Evolutionary conservation across 1,140 invertebrate species (phyloP), one percentile per base, ranked within the genome.

Genomic region (Philaenus spumarius): DNA sequence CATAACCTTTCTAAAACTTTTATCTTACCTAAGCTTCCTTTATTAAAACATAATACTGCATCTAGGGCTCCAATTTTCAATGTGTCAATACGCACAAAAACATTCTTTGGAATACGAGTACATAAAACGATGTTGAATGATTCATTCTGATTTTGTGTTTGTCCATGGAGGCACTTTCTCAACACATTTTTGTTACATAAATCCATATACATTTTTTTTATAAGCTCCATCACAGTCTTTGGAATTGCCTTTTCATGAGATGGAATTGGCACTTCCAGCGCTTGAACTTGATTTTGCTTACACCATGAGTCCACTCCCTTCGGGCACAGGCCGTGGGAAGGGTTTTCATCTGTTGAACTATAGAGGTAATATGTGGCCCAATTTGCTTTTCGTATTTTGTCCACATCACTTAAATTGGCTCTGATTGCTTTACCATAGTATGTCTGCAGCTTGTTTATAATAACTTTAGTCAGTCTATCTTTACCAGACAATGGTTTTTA

Each of bases 321-420:
- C 47, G 67, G 62, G 53, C 68, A 68, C 46, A 63, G 56, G 23
- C 48, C 37, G 57, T 69, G 68, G 23, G 58, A 40, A 7, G 66
- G 68, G 34, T 70, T 63, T 26, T 64, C 55, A 42, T 70, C 65
- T 39, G 67, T 68, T 24, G 68, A 72, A 43, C 58, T 57, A 17
- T 64, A 61, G 54, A 71, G 69, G 59, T 64, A 64, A 58, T 50
- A 69, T 15, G 66, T 68, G n/a, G n/a, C n/a, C n/a, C n/a, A n/a
- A n/a, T n/a, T n/a, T n/a, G n/a, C n/a, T n/a, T n/a, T n/a, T n/a
- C n/a, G n/a, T n/a, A n/a, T n/a, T n/a, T n/a, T n/a, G n/a, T n/a
- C n/a, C n/a, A n/a, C n/a, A n/a, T n/a, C n/a, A n/a, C n/a, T n/a
- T n/a, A n/a, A n/a, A n/a, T n/a, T n/a, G n/a, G n/a, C n/a, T n/a